These are phyloP conservation scores for Sterna hirundo DNA, from an alignment of 2,113 vertebrate genomes.

Conservation along the genomic window DNA sequence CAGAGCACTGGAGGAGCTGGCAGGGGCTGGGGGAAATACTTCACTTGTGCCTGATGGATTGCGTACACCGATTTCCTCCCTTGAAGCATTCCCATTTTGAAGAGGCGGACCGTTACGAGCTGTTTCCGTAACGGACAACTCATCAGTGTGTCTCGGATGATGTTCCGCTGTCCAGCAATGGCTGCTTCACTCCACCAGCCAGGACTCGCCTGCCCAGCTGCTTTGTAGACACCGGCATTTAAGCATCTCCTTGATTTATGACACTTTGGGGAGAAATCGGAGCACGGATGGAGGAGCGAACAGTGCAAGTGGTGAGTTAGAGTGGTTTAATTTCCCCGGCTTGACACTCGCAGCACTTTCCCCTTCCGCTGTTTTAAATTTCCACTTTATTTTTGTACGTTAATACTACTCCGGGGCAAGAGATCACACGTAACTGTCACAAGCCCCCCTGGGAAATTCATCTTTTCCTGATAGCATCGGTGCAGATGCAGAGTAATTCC, in stretches of 20 bases:
- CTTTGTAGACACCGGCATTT: accelerated
- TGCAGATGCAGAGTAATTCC: background rate
- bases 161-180: background rate
- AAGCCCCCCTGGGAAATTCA: background rate
- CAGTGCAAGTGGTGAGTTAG: accelerated
- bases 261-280: background rate
- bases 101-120: background rate
- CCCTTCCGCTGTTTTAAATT: constrained; percentile 13
- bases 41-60: background rate
- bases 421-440: background rate
- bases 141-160: accelerated
- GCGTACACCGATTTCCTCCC: background rate
- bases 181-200: background rate
- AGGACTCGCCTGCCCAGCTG: background rate
- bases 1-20: background rate
- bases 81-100: accelerated
- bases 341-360: background rate
- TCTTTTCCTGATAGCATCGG: background rate
- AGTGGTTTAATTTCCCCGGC: background rate
- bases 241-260: background rate
- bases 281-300: accelerated
- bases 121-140: accelerated
- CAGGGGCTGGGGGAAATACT: background rate
- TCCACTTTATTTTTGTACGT: background rate
- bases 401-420: background rate